These are phyloP conservation scores for Crossocerus cetratus DNA, from an alignment of 2,888 invertebrate genomes.

Conservation along the genomic window DNA sequence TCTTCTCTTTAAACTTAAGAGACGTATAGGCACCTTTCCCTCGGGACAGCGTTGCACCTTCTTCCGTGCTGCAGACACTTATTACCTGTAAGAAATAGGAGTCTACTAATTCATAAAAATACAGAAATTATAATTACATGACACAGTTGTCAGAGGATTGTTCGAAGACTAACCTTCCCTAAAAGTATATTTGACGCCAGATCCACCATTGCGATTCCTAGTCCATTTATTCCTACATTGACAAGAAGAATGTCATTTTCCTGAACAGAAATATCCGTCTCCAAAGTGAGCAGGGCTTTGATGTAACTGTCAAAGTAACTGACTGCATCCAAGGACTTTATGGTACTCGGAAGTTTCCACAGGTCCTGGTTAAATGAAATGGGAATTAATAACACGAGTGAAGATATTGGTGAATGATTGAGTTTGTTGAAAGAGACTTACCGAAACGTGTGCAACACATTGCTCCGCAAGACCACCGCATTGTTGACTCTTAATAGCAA, in stretches of 20 bases:
- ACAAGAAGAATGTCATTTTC: slow-evolving; percentile 82
- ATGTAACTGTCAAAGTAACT: slow-evolving; percentile 81
- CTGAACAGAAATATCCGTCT: slow-evolving; percentile 78
- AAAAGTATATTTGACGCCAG: slow-evolving; percentile 83
- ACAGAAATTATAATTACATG: background rate
- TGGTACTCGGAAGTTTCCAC: slow-evolving; percentile 79
- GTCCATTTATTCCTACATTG: slow-evolving; percentile 82
- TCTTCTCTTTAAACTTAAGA: slow-evolving; percentile 80
- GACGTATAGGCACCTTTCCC: slow-evolving; percentile 83
- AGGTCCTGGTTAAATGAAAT: slow-evolving; percentile 77
- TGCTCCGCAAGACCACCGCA: slow-evolving; percentile 82
- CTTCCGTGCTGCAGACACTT: slow-evolving; percentile 83
- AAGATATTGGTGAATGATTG: background rate
- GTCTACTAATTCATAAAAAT: background rate
- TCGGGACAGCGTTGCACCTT: slow-evolving; percentile 79
- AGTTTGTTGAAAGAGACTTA: slow-evolving; percentile 47
- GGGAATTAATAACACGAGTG: slow-evolving; percentile 15
- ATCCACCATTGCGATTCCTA: slow-evolving; percentile 83
- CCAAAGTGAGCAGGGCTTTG: slow-evolving; percentile 82
- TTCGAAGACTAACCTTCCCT: slow-evolving; percentile 79
- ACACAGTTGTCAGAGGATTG: background rate
- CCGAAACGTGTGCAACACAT: slow-evolving; percentile 77
- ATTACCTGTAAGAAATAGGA: slow-evolving; percentile 79
- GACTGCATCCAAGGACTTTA: slow-evolving; percentile 80
- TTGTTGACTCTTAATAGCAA: slow-evolving; percentile 79